Percentiles rank a stretch among this genome's conserved stretches.
Evolutionary conservation across 2,797 vertebrate species (phyloP).

Genomic region (Acanthurus leucopareius): DNA sequence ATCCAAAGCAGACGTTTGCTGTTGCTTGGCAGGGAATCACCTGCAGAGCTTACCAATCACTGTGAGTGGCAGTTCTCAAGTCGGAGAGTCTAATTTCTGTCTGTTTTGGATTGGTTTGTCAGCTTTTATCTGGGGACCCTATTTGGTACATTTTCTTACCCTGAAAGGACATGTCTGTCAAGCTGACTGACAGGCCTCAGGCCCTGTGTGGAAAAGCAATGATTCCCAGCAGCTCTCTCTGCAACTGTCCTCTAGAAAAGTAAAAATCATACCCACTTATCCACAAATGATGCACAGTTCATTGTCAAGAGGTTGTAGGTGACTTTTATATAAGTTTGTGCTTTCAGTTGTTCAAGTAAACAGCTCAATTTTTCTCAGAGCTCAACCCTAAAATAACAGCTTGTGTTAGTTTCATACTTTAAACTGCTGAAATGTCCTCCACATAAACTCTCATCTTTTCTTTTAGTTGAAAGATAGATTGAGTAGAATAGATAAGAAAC

Average conservation of each 20-base stretch:
- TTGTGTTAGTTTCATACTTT: background rate
- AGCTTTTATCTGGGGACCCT: constrained; percentile 80
- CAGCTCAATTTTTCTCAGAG: background rate
- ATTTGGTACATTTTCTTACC: constrained; percentile 72
- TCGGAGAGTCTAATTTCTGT: constrained; percentile 77
- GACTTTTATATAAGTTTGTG: constrained; percentile 22
- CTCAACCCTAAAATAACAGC: background rate
- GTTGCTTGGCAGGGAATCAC: constrained; percentile 60
- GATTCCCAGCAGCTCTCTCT: constrained; percentile 59
- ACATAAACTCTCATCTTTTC: background rate
- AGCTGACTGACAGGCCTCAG: constrained; percentile 83
- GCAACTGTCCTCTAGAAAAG: constrained; percentile 61
- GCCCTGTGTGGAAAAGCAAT: constrained; percentile 55
- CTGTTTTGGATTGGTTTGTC: constrained; percentile 80
- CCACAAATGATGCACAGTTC: constrained; percentile 49
- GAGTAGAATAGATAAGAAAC: constrained; percentile 1
- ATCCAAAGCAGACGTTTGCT: constrained; percentile 55
- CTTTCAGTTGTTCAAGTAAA: constrained; percentile 29
- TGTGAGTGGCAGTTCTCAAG: constrained; percentile 80
- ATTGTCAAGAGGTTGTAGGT: constrained; percentile 38
- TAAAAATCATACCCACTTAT: constrained; percentile 60
- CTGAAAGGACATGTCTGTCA: constrained; percentile 82
- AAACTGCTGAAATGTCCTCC: constrained; percentile 10
- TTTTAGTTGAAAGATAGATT: constrained; percentile 14
- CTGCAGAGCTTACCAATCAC: constrained; percentile 76